A percentile compares a stretch with the other conserved stretches of the same genome.
These are phyloP conservation scores for Invenusta paracnida DNA, from an alignment of 2,888 invertebrate species.

Conservation along the genomic window DNA sequence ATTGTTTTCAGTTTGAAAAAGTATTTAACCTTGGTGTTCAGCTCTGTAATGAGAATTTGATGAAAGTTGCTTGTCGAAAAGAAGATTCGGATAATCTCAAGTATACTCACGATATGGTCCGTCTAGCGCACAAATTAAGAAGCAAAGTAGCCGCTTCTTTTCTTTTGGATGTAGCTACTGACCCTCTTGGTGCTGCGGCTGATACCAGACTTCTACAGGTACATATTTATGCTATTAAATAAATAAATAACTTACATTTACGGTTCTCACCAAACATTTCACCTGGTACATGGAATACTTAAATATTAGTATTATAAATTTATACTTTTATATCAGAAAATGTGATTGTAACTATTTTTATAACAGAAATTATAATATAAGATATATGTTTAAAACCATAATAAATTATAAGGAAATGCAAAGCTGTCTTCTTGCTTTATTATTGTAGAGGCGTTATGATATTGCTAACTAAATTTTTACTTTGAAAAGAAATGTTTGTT, in stretches of 20 bases:
- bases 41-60: neutral
- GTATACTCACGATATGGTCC: neutral
- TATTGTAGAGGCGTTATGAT: no score
- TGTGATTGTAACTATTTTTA: no score
- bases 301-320: neutral
- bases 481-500: no score
- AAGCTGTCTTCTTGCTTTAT: no score
- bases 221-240: neutral
- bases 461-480: no score
- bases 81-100: neutral
- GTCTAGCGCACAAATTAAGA: neutral
- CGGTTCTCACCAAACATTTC: neutral
- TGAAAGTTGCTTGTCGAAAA: neutral
- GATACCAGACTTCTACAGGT: slow-evolving; percentile 10
- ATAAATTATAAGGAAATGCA: no score
- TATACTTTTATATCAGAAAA: neutral
- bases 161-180: neutral
- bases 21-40: neutral
- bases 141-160: neutral
- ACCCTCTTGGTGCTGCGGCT: slow-evolving; percentile 2
- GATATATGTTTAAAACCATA: no score
- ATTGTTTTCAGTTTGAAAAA: neutral
- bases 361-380: no score
- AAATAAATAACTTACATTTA: neutral
- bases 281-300: neutral